Evolutionary conservation across 2,797 vertebrate species (phyloP).

Genomic region (Myioborus miniatus): DNA sequence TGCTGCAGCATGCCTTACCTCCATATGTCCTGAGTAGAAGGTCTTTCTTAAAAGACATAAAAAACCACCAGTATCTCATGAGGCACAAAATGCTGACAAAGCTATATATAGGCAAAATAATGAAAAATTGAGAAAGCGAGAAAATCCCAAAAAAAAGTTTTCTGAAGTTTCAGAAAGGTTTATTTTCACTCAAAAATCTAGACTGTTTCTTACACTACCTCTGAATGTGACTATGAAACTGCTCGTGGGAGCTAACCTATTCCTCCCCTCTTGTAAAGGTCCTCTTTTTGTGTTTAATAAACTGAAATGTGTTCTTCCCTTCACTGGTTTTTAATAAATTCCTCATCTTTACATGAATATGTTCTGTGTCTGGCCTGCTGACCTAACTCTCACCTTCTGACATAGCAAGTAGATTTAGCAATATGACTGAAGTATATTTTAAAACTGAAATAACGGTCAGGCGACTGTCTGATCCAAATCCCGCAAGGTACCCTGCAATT

Average conservation of each 20-base stretch:
- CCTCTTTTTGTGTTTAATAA: not conserved
- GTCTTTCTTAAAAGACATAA: not conserved
- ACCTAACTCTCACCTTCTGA: slow-evolving; percentile 30
- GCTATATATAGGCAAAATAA: not conserved
- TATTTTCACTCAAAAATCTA: slow-evolving; percentile 17
- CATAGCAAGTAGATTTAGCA: not conserved
- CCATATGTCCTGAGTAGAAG: not conserved
- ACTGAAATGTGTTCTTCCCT: not conserved
- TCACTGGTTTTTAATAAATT: not conserved
- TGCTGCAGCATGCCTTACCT: not conserved
- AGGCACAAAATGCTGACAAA: not conserved
- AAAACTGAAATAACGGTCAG: slow-evolving; percentile 3
- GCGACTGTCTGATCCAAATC: not conserved
- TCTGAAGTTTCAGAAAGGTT: not conserved
- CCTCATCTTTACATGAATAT: not conserved
- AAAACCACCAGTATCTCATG: not conserved
- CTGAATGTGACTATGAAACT: not conserved
- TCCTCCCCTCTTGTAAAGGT: not conserved
- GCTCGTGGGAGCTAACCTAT: not conserved
- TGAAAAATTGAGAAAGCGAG: not conserved
- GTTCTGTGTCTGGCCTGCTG: not conserved
- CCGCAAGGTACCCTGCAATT: not conserved
- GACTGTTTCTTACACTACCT: not conserved
- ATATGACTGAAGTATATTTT: slow-evolving; percentile 1
- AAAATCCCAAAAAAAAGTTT: not conserved